Evolutionary conservation across 2,113 vertebrate genomes (phyloP).

Genomic region (Excalfactoria chinensis): DNA sequence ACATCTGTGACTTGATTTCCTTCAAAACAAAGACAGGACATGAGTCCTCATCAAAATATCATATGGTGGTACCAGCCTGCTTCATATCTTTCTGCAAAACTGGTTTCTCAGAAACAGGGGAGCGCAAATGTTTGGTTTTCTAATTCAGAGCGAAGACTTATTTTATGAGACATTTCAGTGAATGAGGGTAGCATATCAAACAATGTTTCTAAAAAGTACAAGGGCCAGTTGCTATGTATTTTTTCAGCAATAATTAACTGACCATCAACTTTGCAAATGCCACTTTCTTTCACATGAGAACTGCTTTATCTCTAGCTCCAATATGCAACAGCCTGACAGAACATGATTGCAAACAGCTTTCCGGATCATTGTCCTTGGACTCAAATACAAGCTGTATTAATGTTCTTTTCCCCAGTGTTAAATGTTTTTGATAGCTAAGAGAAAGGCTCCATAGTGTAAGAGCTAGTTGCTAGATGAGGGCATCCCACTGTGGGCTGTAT

Average conservation of each 20-base stretch:
- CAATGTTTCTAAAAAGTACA: background rate
- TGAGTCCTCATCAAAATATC: constrained; percentile 8
- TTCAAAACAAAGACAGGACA: background rate
- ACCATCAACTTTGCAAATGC: background rate
- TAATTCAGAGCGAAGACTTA: constrained; percentile 10
- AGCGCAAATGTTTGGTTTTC: constrained; percentile 14
- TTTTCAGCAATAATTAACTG: constrained; percentile 69
- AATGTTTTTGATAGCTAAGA: constrained; percentile 62
- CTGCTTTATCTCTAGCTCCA: background rate
- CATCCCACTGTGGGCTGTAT: constrained; percentile 54
- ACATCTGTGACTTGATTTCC: background rate
- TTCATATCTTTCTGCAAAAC: background rate
- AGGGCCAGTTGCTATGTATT: constrained; percentile 65
- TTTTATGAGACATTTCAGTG: constrained; percentile 35
- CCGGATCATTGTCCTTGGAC: constrained; percentile 13
- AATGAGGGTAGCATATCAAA: constrained; percentile 39
- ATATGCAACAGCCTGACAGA: constrained; percentile 13
- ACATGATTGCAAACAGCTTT: constrained; percentile 17
- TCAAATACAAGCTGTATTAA: constrained; percentile 42
- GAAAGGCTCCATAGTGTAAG: constrained; percentile 45
- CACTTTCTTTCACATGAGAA: background rate
- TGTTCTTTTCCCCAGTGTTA: constrained; percentile 38
- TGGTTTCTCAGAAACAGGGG: constrained; percentile 32
- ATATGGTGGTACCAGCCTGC: background rate
- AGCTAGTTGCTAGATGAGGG: constrained; percentile 50